phyloP scores from a whole-genome alignment of 2,113 vertebrate genomes.

The Lontra canadensis region DNA sequence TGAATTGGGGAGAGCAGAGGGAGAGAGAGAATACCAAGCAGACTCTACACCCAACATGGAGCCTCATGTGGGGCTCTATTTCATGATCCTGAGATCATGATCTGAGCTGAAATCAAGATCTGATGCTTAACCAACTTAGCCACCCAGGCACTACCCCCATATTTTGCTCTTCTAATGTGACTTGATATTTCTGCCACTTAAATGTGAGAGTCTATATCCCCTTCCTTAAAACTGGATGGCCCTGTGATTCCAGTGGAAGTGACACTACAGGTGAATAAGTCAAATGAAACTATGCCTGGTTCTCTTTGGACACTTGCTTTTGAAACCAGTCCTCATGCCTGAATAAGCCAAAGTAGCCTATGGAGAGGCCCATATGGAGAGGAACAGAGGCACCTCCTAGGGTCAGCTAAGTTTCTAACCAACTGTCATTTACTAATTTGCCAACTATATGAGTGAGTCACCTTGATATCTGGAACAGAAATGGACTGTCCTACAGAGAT shows the following conservation, averaged over 20 bases:
- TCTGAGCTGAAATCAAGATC: not conserved
- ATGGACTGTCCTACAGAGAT: not conserved
- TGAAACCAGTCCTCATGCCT: not conserved
- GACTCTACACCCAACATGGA: not conserved
- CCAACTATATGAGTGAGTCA: not conserved
- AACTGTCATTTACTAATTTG: not conserved
- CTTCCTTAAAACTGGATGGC: not conserved
- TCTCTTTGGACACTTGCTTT: not conserved
- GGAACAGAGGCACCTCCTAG: no score
- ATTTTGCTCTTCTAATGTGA: not conserved
- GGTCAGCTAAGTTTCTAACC: not conserved
- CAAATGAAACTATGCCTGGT: not conserved
- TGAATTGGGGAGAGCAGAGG: not conserved
- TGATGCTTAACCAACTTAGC: not conserved
- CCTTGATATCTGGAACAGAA: not conserved
- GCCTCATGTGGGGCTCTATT: not conserved
- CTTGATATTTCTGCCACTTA: not conserved
- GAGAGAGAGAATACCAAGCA: not conserved
- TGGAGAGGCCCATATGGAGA: not conserved
- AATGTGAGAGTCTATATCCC: fast-evolving
- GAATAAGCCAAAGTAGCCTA: not conserved
- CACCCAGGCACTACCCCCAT: not conserved
- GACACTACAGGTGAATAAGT: not conserved
- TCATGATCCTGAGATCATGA: not conserved
- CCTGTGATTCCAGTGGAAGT: not conserved